Evolutionary conservation across 2,888 invertebrate species (phyloP).

Genomic region (Cremastobaeus sp.): DNA sequence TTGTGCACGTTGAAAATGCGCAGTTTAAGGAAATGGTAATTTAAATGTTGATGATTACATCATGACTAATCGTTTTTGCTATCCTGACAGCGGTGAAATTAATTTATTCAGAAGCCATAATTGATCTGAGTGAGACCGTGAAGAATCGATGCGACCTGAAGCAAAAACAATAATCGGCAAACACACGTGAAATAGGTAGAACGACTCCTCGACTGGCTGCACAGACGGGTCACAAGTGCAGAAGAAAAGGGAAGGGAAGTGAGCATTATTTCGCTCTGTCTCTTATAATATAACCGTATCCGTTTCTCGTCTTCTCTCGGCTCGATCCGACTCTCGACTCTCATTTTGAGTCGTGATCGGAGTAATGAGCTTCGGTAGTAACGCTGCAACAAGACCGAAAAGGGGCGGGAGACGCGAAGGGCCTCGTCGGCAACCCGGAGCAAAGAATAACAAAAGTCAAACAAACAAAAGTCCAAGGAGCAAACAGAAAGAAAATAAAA

Average conservation of each 20-base stretch:
- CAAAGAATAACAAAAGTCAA: constrained; percentile 40
- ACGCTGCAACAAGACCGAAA: constrained; percentile 60
- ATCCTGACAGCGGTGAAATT: neutral
- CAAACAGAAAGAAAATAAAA: constrained; percentile 54
- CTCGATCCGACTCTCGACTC: constrained; percentile 69
- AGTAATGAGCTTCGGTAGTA: constrained; percentile 75
- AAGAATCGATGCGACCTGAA: neutral
- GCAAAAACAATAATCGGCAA: constrained; percentile 19
- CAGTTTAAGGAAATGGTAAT: no score
- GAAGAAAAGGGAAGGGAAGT: constrained; percentile 70
- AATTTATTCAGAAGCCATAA: neutral
- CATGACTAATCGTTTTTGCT: no score
- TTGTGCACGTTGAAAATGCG: no score
- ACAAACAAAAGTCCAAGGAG: constrained; percentile 57
- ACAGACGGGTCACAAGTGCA: constrained; percentile 61
- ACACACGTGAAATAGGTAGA: constrained; percentile 19
- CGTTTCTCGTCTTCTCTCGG: constrained; percentile 72
- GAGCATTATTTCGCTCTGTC: constrained; percentile 72
- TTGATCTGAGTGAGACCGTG: no score
- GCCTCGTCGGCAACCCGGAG: constrained; percentile 2
- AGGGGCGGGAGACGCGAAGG: constrained; percentile 62
- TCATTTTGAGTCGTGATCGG: constrained; percentile 77
- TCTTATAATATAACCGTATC: constrained; percentile 77
- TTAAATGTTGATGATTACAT: no score
- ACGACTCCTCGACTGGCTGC: constrained; percentile 1